phyloP scores from a whole-genome alignment of 2,888 invertebrate species.

The Acrocyrtus sp. region DNA sequence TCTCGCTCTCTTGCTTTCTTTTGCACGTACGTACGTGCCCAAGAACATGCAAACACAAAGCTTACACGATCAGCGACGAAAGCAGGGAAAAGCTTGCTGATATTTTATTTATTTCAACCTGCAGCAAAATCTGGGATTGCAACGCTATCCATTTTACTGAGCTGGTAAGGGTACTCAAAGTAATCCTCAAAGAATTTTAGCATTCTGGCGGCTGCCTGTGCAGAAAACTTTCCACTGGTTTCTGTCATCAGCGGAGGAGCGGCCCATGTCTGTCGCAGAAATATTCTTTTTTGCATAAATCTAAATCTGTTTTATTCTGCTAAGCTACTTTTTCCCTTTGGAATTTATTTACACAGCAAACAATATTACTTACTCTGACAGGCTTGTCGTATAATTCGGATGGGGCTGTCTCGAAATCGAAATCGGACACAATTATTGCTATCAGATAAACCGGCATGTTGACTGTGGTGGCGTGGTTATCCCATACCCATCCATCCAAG shows the following conservation, averaged over 20 bases:
- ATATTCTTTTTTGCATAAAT: not conserved
- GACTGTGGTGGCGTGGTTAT: conserved; percentile 23
- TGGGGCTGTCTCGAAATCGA: conserved; percentile 28
- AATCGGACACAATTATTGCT: conserved; percentile 55
- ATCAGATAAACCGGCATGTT: conserved; percentile 54
- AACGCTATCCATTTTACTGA: conserved; percentile 47
- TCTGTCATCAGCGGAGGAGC: conserved; percentile 43
- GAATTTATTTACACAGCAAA: too few species aligned
- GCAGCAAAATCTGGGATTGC: conserved; percentile 49
- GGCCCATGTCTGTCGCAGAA: conserved; percentile 46
- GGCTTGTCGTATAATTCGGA: conserved; percentile 23
- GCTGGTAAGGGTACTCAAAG: conserved; percentile 32
- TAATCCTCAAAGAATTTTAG: conserved; percentile 35
- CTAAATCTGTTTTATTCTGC: too few species aligned
- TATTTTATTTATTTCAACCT: conserved; percentile 8
- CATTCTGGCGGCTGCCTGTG: conserved; percentile 38
- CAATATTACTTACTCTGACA: conserved; percentile 29
- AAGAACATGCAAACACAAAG: not conserved
- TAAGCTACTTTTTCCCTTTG: not conserved
- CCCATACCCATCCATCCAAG: conserved; percentile 50
- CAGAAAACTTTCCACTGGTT: conserved; percentile 38
- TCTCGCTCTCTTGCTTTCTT: not conserved
- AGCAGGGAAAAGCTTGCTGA: not conserved
- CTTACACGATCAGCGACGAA: not conserved
- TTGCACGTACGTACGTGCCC: not conserved